Percentiles rank a stretch among this genome's conserved stretches.
phyloP scores from a whole-genome alignment of 1,140 invertebrate genomes.

The Drosophila lacertosa region DNA sequence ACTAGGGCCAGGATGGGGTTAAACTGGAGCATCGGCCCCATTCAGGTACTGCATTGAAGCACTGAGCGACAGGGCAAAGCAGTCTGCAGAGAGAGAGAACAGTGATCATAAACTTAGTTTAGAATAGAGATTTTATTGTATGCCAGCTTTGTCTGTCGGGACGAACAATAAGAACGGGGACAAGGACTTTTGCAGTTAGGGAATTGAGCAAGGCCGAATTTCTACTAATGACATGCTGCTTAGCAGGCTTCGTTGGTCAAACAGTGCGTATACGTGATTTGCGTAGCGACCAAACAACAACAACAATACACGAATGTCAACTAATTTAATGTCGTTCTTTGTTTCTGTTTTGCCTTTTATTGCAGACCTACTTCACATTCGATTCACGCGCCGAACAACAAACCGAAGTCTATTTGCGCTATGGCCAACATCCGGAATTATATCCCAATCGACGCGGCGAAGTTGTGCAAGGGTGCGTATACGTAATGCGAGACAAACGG shows the following conservation, averaged over 20 bases:
- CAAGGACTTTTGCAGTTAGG: constrained; percentile 1
- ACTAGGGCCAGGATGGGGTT: not conserved
- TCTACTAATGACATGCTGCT: constrained; percentile 50
- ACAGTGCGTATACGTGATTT: constrained; percentile 74
- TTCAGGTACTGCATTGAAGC: constrained; percentile 23
- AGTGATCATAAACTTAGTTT: constrained; percentile 29
- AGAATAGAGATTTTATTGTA: no score
- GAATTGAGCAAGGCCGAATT: constrained; percentile 51
- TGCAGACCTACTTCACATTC: constrained; percentile 86
- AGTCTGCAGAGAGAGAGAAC: constrained; percentile 6
- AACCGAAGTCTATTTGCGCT: constrained; percentile 93
- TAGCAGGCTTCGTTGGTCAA: constrained; percentile 24
- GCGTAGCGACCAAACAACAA: constrained; percentile 24
- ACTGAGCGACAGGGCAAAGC: constrained; percentile 40
- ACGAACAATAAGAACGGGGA: constrained; percentile 35
- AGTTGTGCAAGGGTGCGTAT: constrained; percentile 89
- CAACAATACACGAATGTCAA: constrained; percentile 30
- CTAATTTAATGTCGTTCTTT: constrained; percentile 12
- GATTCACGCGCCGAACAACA: constrained; percentile 93
- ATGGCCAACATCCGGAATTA: constrained; percentile 95
- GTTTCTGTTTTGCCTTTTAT: constrained; percentile 34
- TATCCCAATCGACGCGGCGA: constrained; percentile 95
- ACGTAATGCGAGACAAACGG: constrained; percentile 32
- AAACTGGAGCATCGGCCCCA: not conserved
- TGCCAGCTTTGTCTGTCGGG: no score